Evolutionary conservation across 2,797 vertebrate species (phyloP).

Genomic region (Cirrhinus molitorella): DNA sequence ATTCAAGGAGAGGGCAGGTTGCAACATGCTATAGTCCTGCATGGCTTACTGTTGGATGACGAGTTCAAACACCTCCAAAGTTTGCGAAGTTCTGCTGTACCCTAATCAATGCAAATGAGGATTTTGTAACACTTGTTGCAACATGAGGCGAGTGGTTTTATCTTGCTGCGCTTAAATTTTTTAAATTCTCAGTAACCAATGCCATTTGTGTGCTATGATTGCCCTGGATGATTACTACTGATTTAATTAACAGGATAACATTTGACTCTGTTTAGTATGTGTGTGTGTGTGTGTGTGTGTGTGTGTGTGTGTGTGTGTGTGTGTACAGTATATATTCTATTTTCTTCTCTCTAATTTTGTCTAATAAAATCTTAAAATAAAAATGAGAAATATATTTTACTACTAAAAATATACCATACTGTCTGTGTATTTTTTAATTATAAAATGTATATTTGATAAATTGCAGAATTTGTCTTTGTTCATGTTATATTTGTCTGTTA

Average conservation of each 20-base stretch:
- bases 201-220: background rate
- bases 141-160: background rate
- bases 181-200: background rate
- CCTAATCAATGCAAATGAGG: background rate
- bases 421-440: background rate
- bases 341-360: too few relatives aligned
- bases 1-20: conserved; percentile 11
- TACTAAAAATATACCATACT: background rate
- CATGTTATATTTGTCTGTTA: too few relatives aligned
- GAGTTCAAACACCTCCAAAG: background rate
- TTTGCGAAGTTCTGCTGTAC: background rate
- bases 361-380: background rate
- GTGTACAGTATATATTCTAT: too few relatives aligned
- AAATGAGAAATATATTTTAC: background rate
- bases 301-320: too few relatives aligned
- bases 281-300: too few relatives aligned
- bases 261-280: too few relatives aligned
- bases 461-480: background rate
- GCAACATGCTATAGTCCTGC: conserved; percentile 4
- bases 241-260: background rate
- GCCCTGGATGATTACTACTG: background rate
- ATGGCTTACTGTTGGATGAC: background rate
- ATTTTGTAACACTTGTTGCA: background rate
- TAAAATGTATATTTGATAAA: too few relatives aligned
- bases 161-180: background rate